Evolutionary conservation across 2,113 vertebrate genomes (phyloP).

Genomic region (Thermophis baileyi): DNA sequence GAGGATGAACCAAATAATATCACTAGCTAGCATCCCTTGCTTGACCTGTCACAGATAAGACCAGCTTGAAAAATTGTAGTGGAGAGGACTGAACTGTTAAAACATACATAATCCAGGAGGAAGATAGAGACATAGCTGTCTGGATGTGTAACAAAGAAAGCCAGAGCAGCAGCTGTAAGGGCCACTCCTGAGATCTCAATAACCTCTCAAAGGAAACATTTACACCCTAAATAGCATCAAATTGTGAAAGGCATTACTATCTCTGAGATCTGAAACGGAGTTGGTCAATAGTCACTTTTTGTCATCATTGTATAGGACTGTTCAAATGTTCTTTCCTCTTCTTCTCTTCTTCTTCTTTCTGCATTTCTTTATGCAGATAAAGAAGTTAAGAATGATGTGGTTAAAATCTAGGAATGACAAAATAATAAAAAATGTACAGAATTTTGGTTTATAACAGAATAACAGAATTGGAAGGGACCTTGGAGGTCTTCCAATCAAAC

Average conservation of each 20-base stretch:
- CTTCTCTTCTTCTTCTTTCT: neutral
- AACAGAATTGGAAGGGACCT: neutral
- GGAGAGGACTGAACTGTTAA: neutral
- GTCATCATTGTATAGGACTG: neutral
- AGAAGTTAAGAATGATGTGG: neutral
- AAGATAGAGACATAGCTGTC: slow-evolving; percentile 6
- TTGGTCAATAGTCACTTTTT: neutral
- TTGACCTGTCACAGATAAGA: slow-evolving; percentile 9
- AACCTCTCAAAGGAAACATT: slow-evolving; percentile 8
- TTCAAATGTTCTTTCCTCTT: neutral
- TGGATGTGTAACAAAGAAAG: neutral
- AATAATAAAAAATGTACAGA: neutral
- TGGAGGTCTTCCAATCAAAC: neutral
- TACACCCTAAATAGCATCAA: neutral
- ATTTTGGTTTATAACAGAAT: neutral
- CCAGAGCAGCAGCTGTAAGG: neutral
- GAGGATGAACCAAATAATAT: neutral
- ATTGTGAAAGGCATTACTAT: neutral
- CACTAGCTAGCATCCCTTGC: neutral
- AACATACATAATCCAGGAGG: neutral
- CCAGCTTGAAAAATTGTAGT: neutral
- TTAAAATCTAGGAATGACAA: neutral
- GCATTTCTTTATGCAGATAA: neutral
- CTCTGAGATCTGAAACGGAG: neutral
- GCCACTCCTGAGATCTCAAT: neutral